Conservation (phyloP, 1,140 invertebrate species). For the Rhagoletis zephyria region DNA sequence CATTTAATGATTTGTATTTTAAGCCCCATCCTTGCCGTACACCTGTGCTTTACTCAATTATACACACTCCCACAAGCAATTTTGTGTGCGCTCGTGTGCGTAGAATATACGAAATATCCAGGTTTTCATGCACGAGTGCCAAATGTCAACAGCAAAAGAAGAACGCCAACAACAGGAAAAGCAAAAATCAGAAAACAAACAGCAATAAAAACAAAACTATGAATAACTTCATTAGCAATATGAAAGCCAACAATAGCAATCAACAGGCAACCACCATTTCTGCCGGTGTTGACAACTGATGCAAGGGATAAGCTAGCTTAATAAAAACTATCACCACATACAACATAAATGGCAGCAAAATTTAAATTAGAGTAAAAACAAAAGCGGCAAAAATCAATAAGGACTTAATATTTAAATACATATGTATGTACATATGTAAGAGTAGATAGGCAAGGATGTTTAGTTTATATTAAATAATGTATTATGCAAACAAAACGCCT, state of each 20-base stretch:
- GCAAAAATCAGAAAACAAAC: background rate
- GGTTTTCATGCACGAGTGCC: background rate
- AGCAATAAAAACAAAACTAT: background rate
- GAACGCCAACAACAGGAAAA: background rate
- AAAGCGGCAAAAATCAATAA: background rate
- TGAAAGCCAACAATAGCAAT: conserved; percentile 9
- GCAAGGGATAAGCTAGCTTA: conserved; percentile 17
- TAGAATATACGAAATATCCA: background rate
- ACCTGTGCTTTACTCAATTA: background rate
- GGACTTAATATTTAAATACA: background rate
- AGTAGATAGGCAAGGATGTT: background rate
- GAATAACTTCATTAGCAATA: conserved; percentile 32
- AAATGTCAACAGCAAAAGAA: background rate
- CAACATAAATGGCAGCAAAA: conserved; percentile 7
- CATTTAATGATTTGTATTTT: too few relatives aligned
- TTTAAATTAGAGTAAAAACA: background rate
- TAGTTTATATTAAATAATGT: background rate
- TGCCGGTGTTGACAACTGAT: conserved; percentile 3
- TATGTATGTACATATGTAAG: background rate
- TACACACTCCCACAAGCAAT: background rate
- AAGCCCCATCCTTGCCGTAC: too few relatives aligned
- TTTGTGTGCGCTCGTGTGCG: background rate
- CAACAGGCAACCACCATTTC: background rate
- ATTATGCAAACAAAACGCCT: conserved; percentile 3
- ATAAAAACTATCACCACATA: background rate